Evolutionary conservation across 92 coral and sea anemone genomes (phyloP).

Genomic region (Phenganax subtilis): DNA sequence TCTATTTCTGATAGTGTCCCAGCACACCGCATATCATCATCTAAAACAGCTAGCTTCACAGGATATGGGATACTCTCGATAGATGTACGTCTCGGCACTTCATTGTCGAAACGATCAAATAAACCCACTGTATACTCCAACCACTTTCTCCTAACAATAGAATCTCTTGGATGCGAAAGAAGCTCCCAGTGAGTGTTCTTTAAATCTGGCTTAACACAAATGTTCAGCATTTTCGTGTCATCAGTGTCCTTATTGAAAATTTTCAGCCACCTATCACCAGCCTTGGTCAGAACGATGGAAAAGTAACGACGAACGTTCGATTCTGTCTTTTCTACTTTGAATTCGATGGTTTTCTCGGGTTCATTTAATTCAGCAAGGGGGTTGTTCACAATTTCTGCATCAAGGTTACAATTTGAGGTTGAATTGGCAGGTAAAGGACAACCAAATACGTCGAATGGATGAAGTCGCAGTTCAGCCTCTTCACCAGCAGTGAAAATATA

Average conservation of each 20-base stretch:
- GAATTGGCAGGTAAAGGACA: background rate
- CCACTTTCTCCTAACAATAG: background rate
- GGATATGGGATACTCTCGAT: background rate
- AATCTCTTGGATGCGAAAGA: background rate
- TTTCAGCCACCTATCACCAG: background rate
- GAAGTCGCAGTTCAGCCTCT: background rate
- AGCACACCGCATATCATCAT: background rate
- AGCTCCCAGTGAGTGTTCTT: conserved; percentile 7
- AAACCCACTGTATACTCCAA: background rate
- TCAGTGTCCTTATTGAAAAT: background rate
- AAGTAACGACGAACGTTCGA: too few species aligned
- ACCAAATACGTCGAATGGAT: background rate
- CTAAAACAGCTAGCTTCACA: background rate
- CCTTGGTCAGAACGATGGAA: background rate
- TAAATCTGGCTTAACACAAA: conserved; percentile 10
- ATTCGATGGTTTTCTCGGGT: background rate
- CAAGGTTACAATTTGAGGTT: background rate
- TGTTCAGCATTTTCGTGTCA: background rate
- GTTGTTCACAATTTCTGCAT: background rate
- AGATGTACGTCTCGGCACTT: background rate
- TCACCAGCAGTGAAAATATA: background rate
- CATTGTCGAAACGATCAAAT: conserved; percentile 23
- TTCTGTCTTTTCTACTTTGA: too few species aligned
- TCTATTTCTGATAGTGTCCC: background rate
- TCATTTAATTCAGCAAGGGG: background rate